Evolutionary conservation across 2,797 vertebrate species (phyloP).

Genomic region (Smutsia temminckii): DNA sequence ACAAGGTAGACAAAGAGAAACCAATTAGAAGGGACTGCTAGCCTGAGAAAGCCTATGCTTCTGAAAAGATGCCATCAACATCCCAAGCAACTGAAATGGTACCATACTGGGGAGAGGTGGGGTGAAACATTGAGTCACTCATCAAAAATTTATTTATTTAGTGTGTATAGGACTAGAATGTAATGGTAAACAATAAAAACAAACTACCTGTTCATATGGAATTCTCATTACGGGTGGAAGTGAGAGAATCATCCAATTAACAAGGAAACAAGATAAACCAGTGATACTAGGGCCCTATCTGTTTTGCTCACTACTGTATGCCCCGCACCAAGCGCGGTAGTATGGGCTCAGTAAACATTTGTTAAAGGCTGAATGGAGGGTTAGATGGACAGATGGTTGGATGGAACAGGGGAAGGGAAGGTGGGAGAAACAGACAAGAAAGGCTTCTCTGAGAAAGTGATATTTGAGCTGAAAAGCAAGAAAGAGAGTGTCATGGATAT

Average conservation of each 20-base stretch:
- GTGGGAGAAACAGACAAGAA: background rate
- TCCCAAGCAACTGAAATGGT: conserved; percentile 76
- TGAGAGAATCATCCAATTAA: background rate
- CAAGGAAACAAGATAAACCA: background rate
- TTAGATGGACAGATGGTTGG: background rate
- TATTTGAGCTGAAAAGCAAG: conserved; percentile 19
- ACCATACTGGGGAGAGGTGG: conserved; percentile 22
- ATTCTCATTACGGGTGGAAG: background rate
- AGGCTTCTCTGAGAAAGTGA: conserved; percentile 12
- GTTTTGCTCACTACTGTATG: background rate
- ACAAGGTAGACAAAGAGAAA: conserved; percentile 72
- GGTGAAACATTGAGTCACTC: conserved; percentile 74
- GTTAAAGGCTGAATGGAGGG: background rate
- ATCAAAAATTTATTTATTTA: conserved; percentile 6
- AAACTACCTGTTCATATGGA: background rate
- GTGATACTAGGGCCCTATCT: background rate
- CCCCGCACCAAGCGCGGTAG: background rate
- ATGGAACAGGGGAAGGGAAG: background rate
- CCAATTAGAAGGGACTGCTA: conserved; percentile 75
- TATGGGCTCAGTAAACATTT: background rate
- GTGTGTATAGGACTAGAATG: background rate
- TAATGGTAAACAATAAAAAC: background rate
- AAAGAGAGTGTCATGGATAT: background rate
- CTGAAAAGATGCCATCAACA: conserved; percentile 70
- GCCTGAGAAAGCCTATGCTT: conserved; percentile 77